phyloP scores from a whole-genome alignment of 2,113 vertebrate genomes.

The Podarcis cretensis region DNA sequence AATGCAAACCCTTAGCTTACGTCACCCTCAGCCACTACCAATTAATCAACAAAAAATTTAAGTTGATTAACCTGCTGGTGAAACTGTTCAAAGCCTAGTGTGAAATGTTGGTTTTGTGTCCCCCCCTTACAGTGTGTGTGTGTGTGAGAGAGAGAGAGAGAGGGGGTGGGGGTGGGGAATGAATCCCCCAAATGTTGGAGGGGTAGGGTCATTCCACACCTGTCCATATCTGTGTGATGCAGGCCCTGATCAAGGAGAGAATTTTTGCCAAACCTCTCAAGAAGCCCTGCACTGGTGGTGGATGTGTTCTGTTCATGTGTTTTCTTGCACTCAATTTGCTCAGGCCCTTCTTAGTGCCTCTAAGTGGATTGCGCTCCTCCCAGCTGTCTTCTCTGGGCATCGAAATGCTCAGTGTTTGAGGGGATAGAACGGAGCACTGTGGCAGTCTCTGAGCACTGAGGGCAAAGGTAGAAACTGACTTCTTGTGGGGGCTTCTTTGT shows the following conservation, averaged over 20 bases:
- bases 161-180: no score
- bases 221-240: constrained; percentile 13
- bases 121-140: no score
- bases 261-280: no score
- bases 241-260: accelerated
- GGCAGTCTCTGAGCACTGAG: no score
- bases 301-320: not conserved
- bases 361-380: constrained; percentile 70
- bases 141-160: no score
- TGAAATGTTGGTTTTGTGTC: not conserved
- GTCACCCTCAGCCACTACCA: not conserved
- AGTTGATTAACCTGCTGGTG: not conserved
- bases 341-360: constrained; percentile 47
- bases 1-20: not conserved
- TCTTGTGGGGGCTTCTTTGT: constrained; percentile 59
- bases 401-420: not conserved
- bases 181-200: not conserved
- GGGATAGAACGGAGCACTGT: not conserved
- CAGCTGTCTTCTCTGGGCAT: constrained; percentile 22
- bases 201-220: not conserved
- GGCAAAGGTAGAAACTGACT: not conserved
- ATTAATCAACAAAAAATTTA: not conserved
- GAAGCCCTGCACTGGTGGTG: no score
- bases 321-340: constrained; percentile 6
- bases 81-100: not conserved